Conservation (phyloP, 2,888 invertebrate genomes). For the Spodoptera exigua region DNA sequence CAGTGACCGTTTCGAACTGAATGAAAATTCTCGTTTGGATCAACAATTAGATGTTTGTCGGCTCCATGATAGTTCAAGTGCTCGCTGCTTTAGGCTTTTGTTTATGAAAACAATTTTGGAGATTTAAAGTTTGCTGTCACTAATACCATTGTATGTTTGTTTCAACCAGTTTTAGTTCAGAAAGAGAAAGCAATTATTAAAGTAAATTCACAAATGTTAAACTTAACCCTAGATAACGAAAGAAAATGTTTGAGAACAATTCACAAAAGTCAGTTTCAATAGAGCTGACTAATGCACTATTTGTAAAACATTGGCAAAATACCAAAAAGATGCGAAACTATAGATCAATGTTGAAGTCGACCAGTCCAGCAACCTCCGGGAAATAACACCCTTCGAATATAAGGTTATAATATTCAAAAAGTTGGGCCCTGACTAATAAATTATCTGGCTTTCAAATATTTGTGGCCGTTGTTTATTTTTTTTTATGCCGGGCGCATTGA, state of each 20-base stretch:
- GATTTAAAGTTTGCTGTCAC: too few relatives aligned
- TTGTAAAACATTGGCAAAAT: constrained; percentile 36
- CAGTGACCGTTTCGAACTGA: constrained; percentile 23
- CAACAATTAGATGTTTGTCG: constrained; percentile 31
- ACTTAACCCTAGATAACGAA: neutral
- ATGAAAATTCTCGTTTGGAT: constrained; percentile 26
- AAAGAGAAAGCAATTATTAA: too few relatives aligned
- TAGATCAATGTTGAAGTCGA: constrained; percentile 34
- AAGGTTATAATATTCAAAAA: constrained; percentile 24
- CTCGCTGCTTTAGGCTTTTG: neutral
- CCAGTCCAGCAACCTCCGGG: constrained; percentile 17
- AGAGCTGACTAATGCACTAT: constrained; percentile 20
- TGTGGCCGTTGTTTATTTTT: constrained; percentile 73
- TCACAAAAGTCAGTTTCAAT: constrained; percentile 1
- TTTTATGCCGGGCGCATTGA: constrained; percentile 74
- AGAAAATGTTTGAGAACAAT: neutral
- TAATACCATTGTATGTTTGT: too few relatives aligned
- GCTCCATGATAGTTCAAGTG: constrained; percentile 7
- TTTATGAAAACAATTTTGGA: neutral
- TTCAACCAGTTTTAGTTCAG: too few relatives aligned
- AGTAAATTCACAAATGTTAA: too few relatives aligned
- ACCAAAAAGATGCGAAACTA: constrained; percentile 26
- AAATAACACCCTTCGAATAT: constrained; percentile 25
- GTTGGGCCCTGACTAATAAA: constrained; percentile 69
- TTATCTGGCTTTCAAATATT: constrained; percentile 81